Evolutionary conservation across 2,797 vertebrate genomes (phyloP).

Genomic region (Gastrophryne carolinensis): DNA sequence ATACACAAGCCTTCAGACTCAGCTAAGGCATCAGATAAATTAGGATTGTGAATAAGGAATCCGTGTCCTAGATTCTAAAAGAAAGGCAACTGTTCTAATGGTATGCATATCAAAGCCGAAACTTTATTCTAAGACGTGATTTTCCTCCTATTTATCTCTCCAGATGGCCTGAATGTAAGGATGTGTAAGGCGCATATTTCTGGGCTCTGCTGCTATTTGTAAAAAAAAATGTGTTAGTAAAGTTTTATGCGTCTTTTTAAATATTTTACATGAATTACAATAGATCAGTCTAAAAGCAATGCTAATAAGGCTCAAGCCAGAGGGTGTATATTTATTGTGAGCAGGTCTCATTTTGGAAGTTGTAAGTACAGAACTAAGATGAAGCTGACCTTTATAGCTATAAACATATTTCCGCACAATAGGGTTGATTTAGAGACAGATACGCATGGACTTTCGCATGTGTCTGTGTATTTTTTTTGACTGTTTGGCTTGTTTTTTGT

Average conservation of each 20-base stretch:
- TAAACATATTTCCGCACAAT: too few species aligned
- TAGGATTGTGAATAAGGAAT: neutral
- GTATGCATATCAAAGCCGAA: neutral
- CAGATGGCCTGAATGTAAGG: constrained; percentile 15
- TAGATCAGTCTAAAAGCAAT: neutral
- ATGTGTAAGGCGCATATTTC: neutral
- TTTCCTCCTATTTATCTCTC: neutral
- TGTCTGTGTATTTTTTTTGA: too few species aligned
- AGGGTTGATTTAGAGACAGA: too few species aligned
- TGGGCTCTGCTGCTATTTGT: constrained; percentile 1
- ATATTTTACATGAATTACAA: neutral
- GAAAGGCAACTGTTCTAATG: neutral
- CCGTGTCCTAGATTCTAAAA: neutral
- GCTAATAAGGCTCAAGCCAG: neutral
- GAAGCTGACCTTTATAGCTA: too few species aligned
- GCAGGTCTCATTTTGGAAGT: neutral
- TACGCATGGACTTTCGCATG: too few species aligned
- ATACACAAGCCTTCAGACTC: too few species aligned
- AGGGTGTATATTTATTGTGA: neutral
- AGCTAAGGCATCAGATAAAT: neutral
- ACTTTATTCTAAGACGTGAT: neutral
- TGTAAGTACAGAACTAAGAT: too few species aligned
- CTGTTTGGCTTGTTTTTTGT: too few species aligned
- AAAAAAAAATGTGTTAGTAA: constrained; percentile 1
- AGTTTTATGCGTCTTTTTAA: constrained; percentile 1